phyloP scores from a whole-genome alignment of 2,113 vertebrate species.

The Leiothrix lutea region DNA sequence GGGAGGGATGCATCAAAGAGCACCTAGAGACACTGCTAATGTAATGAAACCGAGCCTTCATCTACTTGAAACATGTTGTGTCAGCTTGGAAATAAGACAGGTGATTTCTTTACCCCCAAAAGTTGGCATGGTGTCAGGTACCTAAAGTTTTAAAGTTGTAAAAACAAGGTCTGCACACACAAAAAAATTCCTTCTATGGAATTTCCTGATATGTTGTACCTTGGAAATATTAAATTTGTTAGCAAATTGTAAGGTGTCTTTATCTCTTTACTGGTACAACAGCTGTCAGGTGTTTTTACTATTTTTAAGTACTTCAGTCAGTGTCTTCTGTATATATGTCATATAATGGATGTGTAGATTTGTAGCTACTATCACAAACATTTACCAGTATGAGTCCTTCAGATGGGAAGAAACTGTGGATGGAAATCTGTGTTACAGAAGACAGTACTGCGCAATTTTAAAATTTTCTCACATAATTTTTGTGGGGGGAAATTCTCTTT shows the following conservation, averaged over 20 bases:
- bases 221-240: background rate
- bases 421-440: background rate
- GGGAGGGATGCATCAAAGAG: constrained; percentile 83
- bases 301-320: background rate
- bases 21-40: constrained; percentile 81
- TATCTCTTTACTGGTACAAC: background rate
- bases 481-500: background rate
- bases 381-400: background rate
- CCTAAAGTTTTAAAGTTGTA: constrained; percentile 74
- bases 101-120: constrained; percentile 58
- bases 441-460: background rate
- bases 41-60: constrained; percentile 86
- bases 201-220: background rate
- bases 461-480: background rate
- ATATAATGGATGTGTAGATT: background rate
- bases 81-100: constrained; percentile 82
- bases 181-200: background rate
- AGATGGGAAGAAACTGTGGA: background rate
- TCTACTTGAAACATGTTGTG: constrained; percentile 78
- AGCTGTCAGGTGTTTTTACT: background rate
- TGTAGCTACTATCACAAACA: background rate
- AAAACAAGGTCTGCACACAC: background rate
- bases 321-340: background rate
- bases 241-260: background rate
- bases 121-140: constrained; percentile 68